Percentiles rank a stretch among this genome's conserved stretches.
Evolutionary conservation across 2,113 vertebrate genomes (phyloP).

Genomic region (Gnathonemus echidnorhynchus): DNA sequence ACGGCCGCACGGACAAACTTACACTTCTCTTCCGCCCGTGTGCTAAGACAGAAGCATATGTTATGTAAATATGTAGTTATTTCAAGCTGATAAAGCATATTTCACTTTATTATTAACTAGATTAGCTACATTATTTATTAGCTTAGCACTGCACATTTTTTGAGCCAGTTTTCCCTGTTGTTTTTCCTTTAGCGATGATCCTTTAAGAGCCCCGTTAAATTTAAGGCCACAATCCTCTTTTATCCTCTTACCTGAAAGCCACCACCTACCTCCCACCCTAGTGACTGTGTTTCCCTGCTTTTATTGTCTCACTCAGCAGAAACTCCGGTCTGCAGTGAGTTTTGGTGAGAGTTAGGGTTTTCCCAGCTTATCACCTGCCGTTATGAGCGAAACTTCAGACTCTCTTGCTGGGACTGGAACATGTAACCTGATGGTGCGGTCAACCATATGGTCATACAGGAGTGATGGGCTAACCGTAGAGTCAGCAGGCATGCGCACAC

Average conservation of each 20-base stretch:
- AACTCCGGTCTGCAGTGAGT: background rate
- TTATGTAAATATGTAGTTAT: constrained; percentile 3
- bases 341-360: background rate
- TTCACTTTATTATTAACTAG: constrained; percentile 8
- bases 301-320: constrained; percentile 1
- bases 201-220: background rate
- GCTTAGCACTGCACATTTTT: constrained; percentile 5
- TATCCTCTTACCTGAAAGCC: constrained; percentile 7
- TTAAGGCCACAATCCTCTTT: background rate
- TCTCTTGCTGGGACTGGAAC: background rate
- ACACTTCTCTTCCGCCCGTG: background rate
- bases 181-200: background rate
- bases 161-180: background rate
- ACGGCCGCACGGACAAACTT: background rate
- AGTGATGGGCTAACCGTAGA: background rate
- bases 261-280: background rate
- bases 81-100: background rate
- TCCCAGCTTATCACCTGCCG: background rate
- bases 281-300: background rate
- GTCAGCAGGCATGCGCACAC: background rate
- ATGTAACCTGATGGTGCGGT: background rate
- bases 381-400: background rate
- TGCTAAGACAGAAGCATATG: background rate
- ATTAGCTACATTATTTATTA: constrained; percentile 13
- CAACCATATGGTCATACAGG: background rate